Conservation (phyloP, 92 coral and sea anemone species). For the Desmophyllum pertusum region DNA sequence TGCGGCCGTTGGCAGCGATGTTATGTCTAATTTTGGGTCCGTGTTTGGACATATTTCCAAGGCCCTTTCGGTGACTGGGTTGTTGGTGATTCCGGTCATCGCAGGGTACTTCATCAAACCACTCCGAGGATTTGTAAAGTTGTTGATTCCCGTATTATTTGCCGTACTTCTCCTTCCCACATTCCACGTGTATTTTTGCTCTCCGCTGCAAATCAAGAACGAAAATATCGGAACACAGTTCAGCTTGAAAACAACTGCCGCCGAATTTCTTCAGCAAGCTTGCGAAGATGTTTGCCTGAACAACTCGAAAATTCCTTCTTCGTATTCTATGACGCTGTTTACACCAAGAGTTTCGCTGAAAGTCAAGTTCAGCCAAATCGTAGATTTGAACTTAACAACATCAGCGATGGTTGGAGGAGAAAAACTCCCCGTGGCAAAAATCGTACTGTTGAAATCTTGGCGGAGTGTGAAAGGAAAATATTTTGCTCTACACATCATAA, state of each 20-base stretch:
- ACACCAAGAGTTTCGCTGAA: constrained; percentile 87
- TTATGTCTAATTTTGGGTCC: constrained; percentile 60
- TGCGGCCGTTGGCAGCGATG: constrained; percentile 74
- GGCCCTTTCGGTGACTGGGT: constrained; percentile 39
- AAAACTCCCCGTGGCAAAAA: constrained; percentile 69
- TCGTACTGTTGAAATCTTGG: constrained; percentile 80
- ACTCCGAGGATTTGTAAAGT: constrained; percentile 60
- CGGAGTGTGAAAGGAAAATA: constrained; percentile 92
- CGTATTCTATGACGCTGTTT: constrained; percentile 79
- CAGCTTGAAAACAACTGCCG: constrained; percentile 80
- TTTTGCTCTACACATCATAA: constrained; percentile 78
- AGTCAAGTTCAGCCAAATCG: constrained; percentile 71
- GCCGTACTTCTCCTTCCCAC: constrained; percentile 82
- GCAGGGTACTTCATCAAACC: constrained; percentile 59
- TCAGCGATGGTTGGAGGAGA: constrained; percentile 77
- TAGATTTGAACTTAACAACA: constrained; percentile 83
- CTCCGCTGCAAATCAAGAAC: constrained; percentile 84
- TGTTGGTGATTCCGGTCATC: constrained; percentile 51
- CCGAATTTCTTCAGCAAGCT: constrained; percentile 74
- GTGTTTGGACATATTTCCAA: constrained; percentile 69
- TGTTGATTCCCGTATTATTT: constrained; percentile 58
- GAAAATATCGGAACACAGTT: constrained; percentile 93
- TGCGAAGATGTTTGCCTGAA: constrained; percentile 83
- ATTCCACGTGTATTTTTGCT: constrained; percentile 87
- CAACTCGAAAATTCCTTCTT: constrained; percentile 72